phyloP scores from a whole-genome alignment of 2,797 vertebrate genomes.

The Molossus alvarezi region DNA sequence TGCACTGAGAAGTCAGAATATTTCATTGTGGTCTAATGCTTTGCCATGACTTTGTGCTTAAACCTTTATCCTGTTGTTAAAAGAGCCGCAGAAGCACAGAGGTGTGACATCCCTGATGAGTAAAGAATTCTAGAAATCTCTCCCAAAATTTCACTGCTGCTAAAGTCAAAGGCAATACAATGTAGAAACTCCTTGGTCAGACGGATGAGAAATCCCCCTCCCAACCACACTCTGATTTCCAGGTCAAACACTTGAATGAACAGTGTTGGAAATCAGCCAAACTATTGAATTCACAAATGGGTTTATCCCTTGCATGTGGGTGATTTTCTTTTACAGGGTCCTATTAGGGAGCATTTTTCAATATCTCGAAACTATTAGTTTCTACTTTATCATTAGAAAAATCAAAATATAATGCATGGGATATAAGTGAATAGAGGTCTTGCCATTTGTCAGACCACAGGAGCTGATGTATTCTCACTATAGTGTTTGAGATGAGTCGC shows the following conservation, averaged over 20 bases:
- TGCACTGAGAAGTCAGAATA: not conserved
- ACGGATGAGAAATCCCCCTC: not conserved
- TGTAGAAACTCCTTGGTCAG: not conserved
- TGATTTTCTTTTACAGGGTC: not conserved
- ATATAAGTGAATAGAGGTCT: not conserved
- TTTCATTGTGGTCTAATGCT: not conserved
- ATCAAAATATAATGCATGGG: not conserved
- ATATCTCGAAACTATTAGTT: not conserved
- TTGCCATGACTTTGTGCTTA: not conserved
- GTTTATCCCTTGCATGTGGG: not conserved
- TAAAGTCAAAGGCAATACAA: not conserved
- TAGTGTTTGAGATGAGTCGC: not conserved
- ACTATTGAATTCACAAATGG: not conserved
- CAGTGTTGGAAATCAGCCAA: not conserved
- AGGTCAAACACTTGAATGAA: not conserved
- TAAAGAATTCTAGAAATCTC: not conserved
- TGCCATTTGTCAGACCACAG: not conserved
- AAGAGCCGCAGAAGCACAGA: not conserved
- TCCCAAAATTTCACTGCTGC: not conserved
- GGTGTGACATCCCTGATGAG: not conserved
- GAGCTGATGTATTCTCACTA: constrained; percentile 16
- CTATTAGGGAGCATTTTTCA: not conserved
- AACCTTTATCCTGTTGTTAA: not conserved
- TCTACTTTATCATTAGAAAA: not conserved
- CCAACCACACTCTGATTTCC: not conserved